Conservation (phyloP, 2,888 invertebrate genomes). For the Myopa tessellatipennis region DNA sequence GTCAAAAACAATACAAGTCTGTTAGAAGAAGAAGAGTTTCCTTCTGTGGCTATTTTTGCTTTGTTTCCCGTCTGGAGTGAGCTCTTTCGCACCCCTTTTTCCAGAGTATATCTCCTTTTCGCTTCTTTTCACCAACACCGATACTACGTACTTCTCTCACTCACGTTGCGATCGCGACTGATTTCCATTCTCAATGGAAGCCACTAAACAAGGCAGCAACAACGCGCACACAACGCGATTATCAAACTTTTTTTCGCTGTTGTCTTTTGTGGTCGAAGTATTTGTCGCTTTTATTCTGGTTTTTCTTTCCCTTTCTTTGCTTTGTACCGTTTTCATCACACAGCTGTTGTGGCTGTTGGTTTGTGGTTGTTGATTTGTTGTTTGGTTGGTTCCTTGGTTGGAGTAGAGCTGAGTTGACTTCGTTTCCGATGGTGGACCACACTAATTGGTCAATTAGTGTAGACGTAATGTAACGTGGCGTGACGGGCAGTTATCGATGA, state of each 20-base stretch:
- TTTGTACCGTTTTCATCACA: not conserved
- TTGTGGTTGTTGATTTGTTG: not conserved
- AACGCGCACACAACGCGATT: slow-evolving; percentile 42
- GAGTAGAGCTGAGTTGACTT: too few species aligned
- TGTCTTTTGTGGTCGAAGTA: not conserved
- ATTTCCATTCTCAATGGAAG: slow-evolving; percentile 48
- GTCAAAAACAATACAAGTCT: not conserved
- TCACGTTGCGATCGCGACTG: slow-evolving; percentile 63
- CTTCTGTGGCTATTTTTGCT: slow-evolving; percentile 10
- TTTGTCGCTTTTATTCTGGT: not conserved
- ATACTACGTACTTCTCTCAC: slow-evolving; percentile 53
- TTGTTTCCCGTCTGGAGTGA: not conserved
- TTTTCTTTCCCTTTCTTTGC: not conserved
- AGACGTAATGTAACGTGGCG: too few species aligned
- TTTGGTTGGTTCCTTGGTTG: not conserved
- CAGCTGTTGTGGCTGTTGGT: not conserved
- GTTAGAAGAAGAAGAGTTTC: not conserved
- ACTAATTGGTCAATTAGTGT: too few species aligned
- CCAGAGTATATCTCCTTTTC: not conserved
- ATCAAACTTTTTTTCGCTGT: slow-evolving; percentile 22
- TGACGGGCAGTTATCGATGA: too few species aligned
- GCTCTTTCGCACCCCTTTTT: not conserved
- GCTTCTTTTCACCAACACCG: not conserved
- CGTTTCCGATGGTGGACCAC: too few species aligned
- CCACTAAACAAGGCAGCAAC: slow-evolving; percentile 44